Evolutionary conservation across 2,888 invertebrate species (phyloP), one percentile per base, ranked within the genome.

Genomic region (Drosophila tripunctata): DNA sequence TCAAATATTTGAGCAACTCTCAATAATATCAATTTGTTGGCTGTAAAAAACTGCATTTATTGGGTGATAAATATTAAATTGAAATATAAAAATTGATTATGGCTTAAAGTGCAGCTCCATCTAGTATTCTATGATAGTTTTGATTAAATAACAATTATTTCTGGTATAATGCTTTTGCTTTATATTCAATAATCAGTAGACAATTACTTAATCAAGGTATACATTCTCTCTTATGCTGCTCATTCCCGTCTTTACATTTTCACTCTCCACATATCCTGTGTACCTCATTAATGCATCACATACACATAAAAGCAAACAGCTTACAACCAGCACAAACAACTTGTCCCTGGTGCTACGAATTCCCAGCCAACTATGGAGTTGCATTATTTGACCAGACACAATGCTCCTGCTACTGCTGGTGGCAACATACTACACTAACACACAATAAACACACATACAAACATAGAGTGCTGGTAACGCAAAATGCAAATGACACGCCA

Each of bases 401-500:
- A 67, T 57, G 51, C 51, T 24, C 33, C 35, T 15, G 54, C 63
- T 54, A 52, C 38, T 45, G 56, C 21, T 44, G 19, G 5, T 55
- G 45, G 35, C 27, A 31, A 62, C 60, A 57, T 10, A 60, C 57
- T 19, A 19, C 22, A 19, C 58, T 21, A 30, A 47, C 27, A 44
- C 38, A 40, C 21, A 4, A n/a, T 4, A 4, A 2, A 44, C 70
- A 31, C 44, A 40, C 21, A 45, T 55, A 45, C 48, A 8, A 41
- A 41, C 44, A 12, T 3, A 48, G n/a, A 38, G 36, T 14, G 10
- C 33, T 55, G 64, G 62, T 52, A 75, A 55, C 67, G 62, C 44
- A 58, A 78, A 82, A 87, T 87, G 81, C 83, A 85, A 85, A 81
- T 81, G 81, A 75, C 81, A 81, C 58, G 41, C 88, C 75, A 87